phyloP scores from a whole-genome alignment of 2,888 invertebrate genomes.

The Pseudococcus longispinus region DNA sequence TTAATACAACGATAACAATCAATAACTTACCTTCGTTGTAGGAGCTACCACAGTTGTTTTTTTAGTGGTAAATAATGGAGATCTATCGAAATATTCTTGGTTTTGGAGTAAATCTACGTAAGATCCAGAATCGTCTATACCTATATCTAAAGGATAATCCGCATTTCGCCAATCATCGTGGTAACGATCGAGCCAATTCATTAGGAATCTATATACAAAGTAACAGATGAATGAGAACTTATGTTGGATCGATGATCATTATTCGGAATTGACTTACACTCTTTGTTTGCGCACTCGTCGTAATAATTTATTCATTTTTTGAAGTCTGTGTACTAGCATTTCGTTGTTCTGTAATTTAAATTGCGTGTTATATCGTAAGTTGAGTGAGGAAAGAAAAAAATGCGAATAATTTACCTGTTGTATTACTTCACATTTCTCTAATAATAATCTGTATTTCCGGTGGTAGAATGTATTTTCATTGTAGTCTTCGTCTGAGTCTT shows the following conservation, averaged over 20 bases:
- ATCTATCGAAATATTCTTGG: constrained; percentile 44
- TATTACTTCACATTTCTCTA: constrained; percentile 77
- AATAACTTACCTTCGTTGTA: constrained; percentile 57
- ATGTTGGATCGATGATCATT: not conserved
- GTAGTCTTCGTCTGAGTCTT: constrained; percentile 70
- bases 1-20: not conserved
- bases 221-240: not conserved
- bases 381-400: not conserved
- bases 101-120: constrained; percentile 51
- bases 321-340: constrained; percentile 74
- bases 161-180: constrained; percentile 74
- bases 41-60: constrained; percentile 61
- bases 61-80: constrained; percentile 21
- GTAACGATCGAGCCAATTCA: constrained; percentile 73
- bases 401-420: constrained; percentile 66
- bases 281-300: constrained; percentile 74
- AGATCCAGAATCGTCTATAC: constrained; percentile 47
- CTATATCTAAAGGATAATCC: constrained; percentile 57
- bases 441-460: constrained; percentile 75
- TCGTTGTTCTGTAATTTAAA: constrained; percentile 72
- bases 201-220: constrained; percentile 67
- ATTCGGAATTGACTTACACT: constrained; percentile 62
- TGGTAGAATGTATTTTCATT: constrained; percentile 75
- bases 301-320: constrained; percentile 74
- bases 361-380: not conserved